Conservation (phyloP, 2,113 vertebrate genomes). For the Grus americana region DNA sequence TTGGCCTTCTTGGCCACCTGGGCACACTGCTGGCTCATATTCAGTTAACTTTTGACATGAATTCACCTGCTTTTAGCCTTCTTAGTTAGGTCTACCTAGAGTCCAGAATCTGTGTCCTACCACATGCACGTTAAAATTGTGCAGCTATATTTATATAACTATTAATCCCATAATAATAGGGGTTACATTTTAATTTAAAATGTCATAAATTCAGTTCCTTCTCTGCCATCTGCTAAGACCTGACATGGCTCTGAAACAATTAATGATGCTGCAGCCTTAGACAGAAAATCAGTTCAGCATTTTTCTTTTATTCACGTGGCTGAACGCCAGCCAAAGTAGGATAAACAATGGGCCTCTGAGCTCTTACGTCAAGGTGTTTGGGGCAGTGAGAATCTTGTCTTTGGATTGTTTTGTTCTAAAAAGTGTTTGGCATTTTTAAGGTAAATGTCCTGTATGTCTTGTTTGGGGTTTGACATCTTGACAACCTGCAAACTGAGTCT, state of each 20-base stretch:
- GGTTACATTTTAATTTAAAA: constrained; percentile 4
- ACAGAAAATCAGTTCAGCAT: constrained; percentile 5
- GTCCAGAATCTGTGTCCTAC: not conserved
- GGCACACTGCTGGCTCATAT: too few relatives aligned
- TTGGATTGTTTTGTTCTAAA: not conserved
- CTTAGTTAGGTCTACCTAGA: not conserved
- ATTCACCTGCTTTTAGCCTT: not conserved
- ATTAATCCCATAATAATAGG: not conserved
- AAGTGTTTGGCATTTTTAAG: not conserved
- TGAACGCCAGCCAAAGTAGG: not conserved
- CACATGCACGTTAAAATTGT: not conserved
- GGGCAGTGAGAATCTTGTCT: not conserved
- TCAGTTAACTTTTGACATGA: not conserved
- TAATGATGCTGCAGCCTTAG: not conserved
- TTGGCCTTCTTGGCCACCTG: too few relatives aligned
- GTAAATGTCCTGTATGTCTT: not conserved
- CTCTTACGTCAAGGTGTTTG: not conserved
- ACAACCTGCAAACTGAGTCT: not conserved
- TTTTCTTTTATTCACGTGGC: not conserved
- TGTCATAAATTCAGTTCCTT: constrained; percentile 2
- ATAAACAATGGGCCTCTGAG: not conserved
- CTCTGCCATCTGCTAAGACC: constrained; percentile 1
- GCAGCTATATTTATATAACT: not conserved
- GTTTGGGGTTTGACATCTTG: not conserved
- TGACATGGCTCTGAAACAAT: not conserved